Base-by-base conservation (phyloP, 2,888 invertebrate genomes). In the Drosophila vallismaia region DNA sequence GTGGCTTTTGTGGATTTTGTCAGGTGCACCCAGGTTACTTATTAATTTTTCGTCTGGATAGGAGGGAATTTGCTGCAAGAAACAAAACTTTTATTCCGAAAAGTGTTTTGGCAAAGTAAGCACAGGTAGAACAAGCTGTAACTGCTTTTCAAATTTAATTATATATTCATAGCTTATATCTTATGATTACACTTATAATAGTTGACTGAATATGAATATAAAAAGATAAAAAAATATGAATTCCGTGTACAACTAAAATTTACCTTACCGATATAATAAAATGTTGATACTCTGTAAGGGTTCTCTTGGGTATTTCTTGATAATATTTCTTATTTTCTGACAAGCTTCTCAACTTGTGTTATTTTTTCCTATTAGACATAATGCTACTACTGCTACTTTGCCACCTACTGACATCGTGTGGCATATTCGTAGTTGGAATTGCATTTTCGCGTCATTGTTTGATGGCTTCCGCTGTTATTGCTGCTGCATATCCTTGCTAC, bases 401-500 rank as follows among this genome's bases (percentile, higher is more conserved):
- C 28, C 28, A 9, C 38, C 38, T 7, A 29, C 63, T 50, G 62
- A 36, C 50, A 38, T 59, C 66, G 57, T 70, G 63, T 64, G 63
- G 63, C 66, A 66, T 38, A 66, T 64, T 66, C 45, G 45, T 38
- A 28, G 33, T 54, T 42, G 66, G 46, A 66, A 66, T 66, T 53
- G 54, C 66, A 66, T 66, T 66, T 52, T 57, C 50, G 69, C 74
- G 64, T 87, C 85, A 85, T 81, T 82, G 82, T 87, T 87, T 82
- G 82, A 82, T 81, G 85, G 71, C 79, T 78, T 82, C 87, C 82
- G 85, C 71, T 71, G 77, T 63, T 63, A 42, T 63, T 59, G 67
- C 24, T 52, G 59, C 45, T 55, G 62, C 69, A 70, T 71, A 74
- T 82, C 68, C 74, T 70, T 73, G 84, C 81, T 80, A 71, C 77